Base-by-base conservation (phyloP, 2,888 invertebrate genomes). In the Teinopalpus imperialis region DNA sequence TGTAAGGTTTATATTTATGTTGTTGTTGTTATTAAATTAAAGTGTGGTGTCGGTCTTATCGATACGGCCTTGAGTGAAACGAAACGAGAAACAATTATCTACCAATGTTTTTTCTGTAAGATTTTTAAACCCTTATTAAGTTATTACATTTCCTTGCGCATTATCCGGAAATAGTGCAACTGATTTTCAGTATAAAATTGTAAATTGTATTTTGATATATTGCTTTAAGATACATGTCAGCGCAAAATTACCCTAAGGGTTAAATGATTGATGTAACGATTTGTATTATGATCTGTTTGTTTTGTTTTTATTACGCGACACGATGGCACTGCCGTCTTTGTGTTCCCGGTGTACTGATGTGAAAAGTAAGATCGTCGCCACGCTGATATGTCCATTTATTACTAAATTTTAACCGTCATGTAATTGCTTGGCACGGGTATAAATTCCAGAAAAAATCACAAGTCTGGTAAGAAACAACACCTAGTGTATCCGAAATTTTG, bases 1-100 rank as follows among this genome's bases (percentile, higher is more conserved):
- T 57, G 55, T 48, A 56, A 69, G 62, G 53, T 63, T 66, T 53
- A 61, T 70, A 66, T 71, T 67, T 63, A 66, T 65, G 64, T 66
- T 63, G 55, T 63, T 58, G 52, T 54, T 57, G 56, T 59, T 27
- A 24, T 24, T 10, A 8, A 14, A 23, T 2, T 8, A 9, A 2
- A 24, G 26, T 20, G 40, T 21, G 40, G 40, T 10, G 46, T 23
- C 37, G 37, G 24, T 44, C 29, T 29, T 21, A 7, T 13, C 13
- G 27, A 10, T 12, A 2, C 20, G 30, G 13, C 7, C 12, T 27
- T 12, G 27, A 27, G 13, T 27, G 12, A 6, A 12, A 12, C 13
- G 6, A 10, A 12, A 27, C 27, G 12, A n/a, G 5, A 12, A 24
- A 6, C 8, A n/a, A n/a, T n/a, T 24, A 5, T n/a, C 26, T 10